Percentiles rank a stretch among this genome's conserved stretches.
These are phyloP conservation scores for Alosa sapidissima DNA, from an alignment of 2,797 vertebrate genomes.

Conservation along the genomic window DNA sequence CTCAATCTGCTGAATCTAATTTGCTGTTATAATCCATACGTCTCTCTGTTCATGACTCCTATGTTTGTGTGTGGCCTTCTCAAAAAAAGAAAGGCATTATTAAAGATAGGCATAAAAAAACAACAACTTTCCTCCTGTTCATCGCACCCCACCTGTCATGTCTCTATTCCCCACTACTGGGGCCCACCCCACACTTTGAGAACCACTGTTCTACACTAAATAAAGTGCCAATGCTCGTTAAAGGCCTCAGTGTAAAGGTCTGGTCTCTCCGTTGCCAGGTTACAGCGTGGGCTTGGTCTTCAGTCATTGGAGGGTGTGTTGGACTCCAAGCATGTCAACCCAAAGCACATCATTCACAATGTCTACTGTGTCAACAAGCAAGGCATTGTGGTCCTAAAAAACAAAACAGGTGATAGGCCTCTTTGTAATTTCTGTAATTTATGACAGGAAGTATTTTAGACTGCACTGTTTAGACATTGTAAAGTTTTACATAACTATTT, in stretches of 20 bases:
- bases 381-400: constrained; percentile 86
- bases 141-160: no score
- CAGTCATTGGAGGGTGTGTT: constrained; percentile 86
- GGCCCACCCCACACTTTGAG: no score
- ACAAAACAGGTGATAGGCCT: constrained; percentile 79
- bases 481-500: neutral
- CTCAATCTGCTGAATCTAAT: no score
- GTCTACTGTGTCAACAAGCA: constrained; percentile 87
- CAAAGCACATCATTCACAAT: constrained; percentile 89
- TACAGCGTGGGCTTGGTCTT: constrained; percentile 87
- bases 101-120: no score
- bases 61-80: no score
- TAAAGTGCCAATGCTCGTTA: neutral
- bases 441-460: neutral
- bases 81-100: no score
- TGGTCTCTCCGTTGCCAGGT: constrained; percentile 49
- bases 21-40: no score
- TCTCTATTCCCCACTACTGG: no score
- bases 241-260: neutral
- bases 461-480: neutral
- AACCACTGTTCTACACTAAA: no score
- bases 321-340: constrained; percentile 76
- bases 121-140: no score
- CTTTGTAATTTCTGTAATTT: neutral
- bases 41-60: no score